Conservation (phyloP, 2,113 vertebrate species). For the Nibea coibor region DNA sequence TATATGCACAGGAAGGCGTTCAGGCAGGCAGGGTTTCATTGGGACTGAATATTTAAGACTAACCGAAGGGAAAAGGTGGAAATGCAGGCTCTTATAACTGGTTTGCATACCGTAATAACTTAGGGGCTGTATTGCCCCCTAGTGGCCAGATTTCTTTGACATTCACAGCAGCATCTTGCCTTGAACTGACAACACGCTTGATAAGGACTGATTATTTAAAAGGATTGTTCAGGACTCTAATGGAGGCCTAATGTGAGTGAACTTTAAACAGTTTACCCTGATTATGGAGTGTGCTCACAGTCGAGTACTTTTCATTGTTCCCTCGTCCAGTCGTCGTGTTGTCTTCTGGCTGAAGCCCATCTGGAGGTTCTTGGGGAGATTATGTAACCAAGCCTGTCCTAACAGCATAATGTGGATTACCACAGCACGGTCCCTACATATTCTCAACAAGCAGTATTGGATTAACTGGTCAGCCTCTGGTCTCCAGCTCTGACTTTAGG, state of each 20-base stretch:
- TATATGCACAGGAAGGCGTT: constrained; percentile 49
- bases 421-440: constrained; percentile 36
- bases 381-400: constrained; percentile 52
- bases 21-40: constrained; percentile 55
- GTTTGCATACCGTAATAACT: constrained; percentile 13
- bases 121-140: constrained; percentile 62
- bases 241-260: neutral
- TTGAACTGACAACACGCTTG: neutral
- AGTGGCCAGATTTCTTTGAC: constrained; percentile 44
- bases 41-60: constrained; percentile 49
- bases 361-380: constrained; percentile 47
- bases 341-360: constrained; percentile 43
- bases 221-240: neutral
- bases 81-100: neutral
- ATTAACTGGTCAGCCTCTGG: constrained; percentile 57
- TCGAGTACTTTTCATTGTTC: constrained; percentile 1
- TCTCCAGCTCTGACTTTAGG: neutral
- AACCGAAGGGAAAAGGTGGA: neutral
- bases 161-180: constrained; percentile 6
- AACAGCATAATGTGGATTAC: constrained; percentile 70
- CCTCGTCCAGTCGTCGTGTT: neutral
- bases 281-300: neutral
- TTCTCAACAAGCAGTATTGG: constrained; percentile 45
- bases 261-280: constrained; percentile 4
- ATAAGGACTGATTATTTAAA: constrained; percentile 3